phyloP scores from a whole-genome alignment of 2,888 invertebrate genomes.

The Galeopsomyia nigrocyanea region DNA sequence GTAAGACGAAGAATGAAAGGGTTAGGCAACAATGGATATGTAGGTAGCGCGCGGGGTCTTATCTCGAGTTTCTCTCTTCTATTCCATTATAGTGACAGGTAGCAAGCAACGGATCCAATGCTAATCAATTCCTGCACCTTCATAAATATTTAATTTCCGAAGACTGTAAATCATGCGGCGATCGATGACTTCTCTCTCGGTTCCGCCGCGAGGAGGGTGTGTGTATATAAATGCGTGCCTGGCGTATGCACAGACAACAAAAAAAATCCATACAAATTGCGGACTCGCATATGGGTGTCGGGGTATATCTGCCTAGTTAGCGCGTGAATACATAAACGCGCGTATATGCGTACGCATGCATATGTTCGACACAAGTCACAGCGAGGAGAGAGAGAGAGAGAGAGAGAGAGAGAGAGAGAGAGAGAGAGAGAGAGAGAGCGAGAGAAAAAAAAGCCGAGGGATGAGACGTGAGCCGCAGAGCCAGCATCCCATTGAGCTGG shows the following conservation, averaged over 20 bases:
- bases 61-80: slow-evolving; percentile 54
- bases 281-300: slow-evolving; percentile 47
- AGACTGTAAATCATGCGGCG: too few species aligned
- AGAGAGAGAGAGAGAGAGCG: slow-evolving; percentile 36
- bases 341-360: slow-evolving; percentile 50
- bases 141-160: slow-evolving; percentile 44
- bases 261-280: slow-evolving; percentile 1
- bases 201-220: too few species aligned
- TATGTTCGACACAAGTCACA: slow-evolving; percentile 48
- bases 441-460: slow-evolving; percentile 49
- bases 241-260: too few species aligned
- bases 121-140: not conserved
- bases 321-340: slow-evolving; percentile 54
- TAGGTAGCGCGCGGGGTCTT: slow-evolving; percentile 44
- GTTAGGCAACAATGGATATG: not conserved
- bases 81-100: slow-evolving; percentile 13
- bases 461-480: slow-evolving; percentile 45
- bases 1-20: not conserved
- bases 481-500: slow-evolving; percentile 67
- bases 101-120: slow-evolving; percentile 35
- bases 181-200: too few species aligned
- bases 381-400: slow-evolving; percentile 26
- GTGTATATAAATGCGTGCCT: too few species aligned
- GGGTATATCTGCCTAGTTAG: slow-evolving; percentile 55
- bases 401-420: slow-evolving; percentile 23